Conservation (phyloP, 2,113 vertebrate genomes). For the Syngnathus typhle region DNA sequence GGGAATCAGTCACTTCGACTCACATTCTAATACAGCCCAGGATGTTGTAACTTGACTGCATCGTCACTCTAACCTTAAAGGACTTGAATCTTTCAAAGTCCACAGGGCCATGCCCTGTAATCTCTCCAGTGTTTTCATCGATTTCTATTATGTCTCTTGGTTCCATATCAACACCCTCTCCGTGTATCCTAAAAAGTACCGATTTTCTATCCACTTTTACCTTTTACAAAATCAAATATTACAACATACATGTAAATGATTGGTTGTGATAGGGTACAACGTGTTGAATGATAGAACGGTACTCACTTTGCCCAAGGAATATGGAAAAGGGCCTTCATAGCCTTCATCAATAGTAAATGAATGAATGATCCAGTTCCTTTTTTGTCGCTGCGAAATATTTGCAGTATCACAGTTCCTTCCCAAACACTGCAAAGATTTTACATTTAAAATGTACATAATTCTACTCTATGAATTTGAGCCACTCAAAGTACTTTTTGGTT, state of each 20-base stretch:
- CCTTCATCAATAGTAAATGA: slow-evolving; percentile 61
- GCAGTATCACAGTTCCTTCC: slow-evolving; percentile 11
- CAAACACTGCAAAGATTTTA: slow-evolving; percentile 20
- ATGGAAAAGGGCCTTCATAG: slow-evolving; percentile 37
- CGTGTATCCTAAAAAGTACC: slow-evolving; percentile 16
- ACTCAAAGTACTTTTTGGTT: too few relatives aligned
- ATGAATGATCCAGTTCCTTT: slow-evolving; percentile 67
- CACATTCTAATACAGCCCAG: not conserved
- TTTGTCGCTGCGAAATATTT: slow-evolving; percentile 42
- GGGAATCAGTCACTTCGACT: not conserved
- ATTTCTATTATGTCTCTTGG: slow-evolving; percentile 42
- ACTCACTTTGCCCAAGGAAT: slow-evolving; percentile 44
- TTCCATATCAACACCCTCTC: slow-evolving; percentile 45
- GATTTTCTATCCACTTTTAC: slow-evolving; percentile 3
- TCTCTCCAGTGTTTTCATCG: slow-evolving; percentile 9
- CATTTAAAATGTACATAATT: not conserved
- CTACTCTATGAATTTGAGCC: too few relatives aligned
- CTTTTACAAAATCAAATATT: slow-evolving; percentile 38
- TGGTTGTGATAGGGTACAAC: not conserved
- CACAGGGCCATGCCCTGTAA: slow-evolving; percentile 35
- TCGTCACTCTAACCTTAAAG: slow-evolving; percentile 24
- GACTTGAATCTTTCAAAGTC: slow-evolving; percentile 36
- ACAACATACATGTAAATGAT: not conserved
- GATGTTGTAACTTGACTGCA: not conserved
- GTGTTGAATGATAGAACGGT: not conserved